Base-by-base conservation (phyloP, 2,888 invertebrate genomes). In the Anticlea derivata region DNA sequence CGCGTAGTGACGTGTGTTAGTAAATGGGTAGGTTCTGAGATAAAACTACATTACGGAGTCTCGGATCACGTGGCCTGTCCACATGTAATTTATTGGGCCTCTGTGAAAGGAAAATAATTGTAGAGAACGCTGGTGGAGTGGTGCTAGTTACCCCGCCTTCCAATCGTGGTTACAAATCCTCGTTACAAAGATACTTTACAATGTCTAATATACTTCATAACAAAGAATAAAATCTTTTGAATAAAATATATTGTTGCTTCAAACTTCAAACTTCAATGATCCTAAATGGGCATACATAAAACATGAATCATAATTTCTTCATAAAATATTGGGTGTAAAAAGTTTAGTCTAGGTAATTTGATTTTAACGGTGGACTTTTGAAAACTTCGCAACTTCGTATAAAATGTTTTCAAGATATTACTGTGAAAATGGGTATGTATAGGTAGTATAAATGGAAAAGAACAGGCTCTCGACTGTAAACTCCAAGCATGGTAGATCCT, bases 201-300 rank as follows among this genome's bases (percentile, higher is more conserved):
- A 23, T 3, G 23, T 27, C n/a, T n/a, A n/a, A 27, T 1, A 10
- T 12, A 11, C 30, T 30, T n/a, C n/a, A n/a, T n/a, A 8, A 27
- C 8, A 7, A 23, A 33, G 27, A 61, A 62, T 62, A 11, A 50
- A 50, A 50, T 31, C 43, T 50, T 44, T 31, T 50, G 43, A 50
- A 50, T 50, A 50, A 20, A 33, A 38, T 43, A 50, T 49, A 17
- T 10, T 31, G 30, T 13, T 31, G 37, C 17, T 22, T 26, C 13
- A 31, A 38, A n/a, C n/a, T n/a, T n/a, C n/a, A n/a, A 44, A 40
- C 33, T 50, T 39, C 13, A 39, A 34, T 45, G 50, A 54, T 58
- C 31, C 55, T 53, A 61, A 66, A 64, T 55, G 60, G 63, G 54
- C 60, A 65, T 66, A 63, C 69, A 68, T 64, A 68, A 63, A 69